Evolutionary conservation across 53 echinoderm and acorn worm genomes (phyloP), one percentile per base, ranked within the genome.

Genomic region (Pentamera pediparva): DNA sequence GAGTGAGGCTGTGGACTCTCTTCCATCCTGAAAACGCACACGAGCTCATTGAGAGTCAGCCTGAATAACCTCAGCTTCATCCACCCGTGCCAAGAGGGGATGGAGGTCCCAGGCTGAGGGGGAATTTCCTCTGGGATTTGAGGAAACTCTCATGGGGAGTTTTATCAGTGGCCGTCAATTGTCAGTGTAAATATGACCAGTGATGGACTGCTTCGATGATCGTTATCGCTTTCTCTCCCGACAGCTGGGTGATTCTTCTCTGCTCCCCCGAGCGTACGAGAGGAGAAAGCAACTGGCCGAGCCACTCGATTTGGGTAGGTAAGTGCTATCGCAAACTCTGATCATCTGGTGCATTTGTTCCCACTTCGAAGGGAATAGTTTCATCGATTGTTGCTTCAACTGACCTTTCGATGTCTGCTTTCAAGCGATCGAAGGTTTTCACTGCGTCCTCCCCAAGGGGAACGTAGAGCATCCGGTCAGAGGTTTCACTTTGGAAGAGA

Each of bases 211-310:
- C 74, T 54, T 74, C 54, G n/a, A 74, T 74, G 10, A 74, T 74
- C 0, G 74, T 56, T 37, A 54, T 33, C 0, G 74, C 74, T 56
- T 74, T 36, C 54, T 74, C n/a, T 74, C 19, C 56, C 74, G 37
- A 74, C 35, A 21, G 55, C 74, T 35, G 56, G 74, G 74, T 74
- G 74, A 34, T 74, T 74, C 55, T 52, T 74, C 35, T 74, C 74
- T 33, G 74, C 24, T 26, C 54, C 54, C 24, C 36, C 34, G 20
- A 74, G 35, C 6, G 54, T 54, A 56, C 74, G 32, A 22, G 56
- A 74, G 37, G 56, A 54, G 56, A 54, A 74, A 33, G 74, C 74
- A 21, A 74, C 55, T 54, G 55, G 74, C 15, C 74, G 20, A 33
- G 55, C 74, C 11, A 35, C 74, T 54, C 56, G 74, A 54, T 74